A percentile compares a stretch with the other conserved stretches of the same genome.
phyloP scores from a whole-genome alignment of 2,113 vertebrate species.

The Periophthalmus modestus region DNA sequence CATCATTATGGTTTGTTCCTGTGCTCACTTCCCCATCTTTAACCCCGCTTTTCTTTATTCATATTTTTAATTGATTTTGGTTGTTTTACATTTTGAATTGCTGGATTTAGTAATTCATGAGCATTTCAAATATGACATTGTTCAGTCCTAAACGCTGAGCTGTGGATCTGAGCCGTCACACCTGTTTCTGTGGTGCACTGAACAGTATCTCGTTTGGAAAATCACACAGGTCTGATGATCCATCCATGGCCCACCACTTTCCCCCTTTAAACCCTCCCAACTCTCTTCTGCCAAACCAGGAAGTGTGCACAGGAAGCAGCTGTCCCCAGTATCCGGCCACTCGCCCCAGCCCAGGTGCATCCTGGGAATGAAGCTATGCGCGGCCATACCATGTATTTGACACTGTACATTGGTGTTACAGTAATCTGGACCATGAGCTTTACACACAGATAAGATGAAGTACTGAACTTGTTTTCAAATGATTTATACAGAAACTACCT shows the following conservation, averaged over 20 bases:
- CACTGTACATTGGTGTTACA: slow-evolving; percentile 43
- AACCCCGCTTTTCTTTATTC: too few relatives aligned
- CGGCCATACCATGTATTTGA: slow-evolving; percentile 54
- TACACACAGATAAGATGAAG: slow-evolving; percentile 12
- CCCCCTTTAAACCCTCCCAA: not conserved
- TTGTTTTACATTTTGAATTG: too few relatives aligned
- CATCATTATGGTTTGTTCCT: too few relatives aligned
- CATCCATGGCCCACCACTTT: slow-evolving; percentile 2
- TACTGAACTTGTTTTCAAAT: not conserved
- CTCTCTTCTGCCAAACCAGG: slow-evolving; percentile 57
- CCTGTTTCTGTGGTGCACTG: slow-evolving; percentile 64
- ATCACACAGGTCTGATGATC: slow-evolving; percentile 27
- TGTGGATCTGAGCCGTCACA: slow-evolving; percentile 48
- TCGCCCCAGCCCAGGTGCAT: slow-evolving; percentile 80
- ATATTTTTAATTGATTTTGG: too few relatives aligned
- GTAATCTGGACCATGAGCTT: slow-evolving; percentile 53
- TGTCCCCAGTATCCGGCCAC: slow-evolving; percentile 73
- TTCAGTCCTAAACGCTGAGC: slow-evolving; percentile 6
- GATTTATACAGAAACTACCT: not conserved
- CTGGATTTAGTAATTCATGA: too few relatives aligned
- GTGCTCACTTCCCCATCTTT: too few relatives aligned
- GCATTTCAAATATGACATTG: too few relatives aligned
- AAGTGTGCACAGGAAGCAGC: slow-evolving; percentile 83
- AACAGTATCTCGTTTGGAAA: slow-evolving; percentile 73
- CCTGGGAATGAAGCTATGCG: slow-evolving; percentile 76